Evolutionary conservation across 2,113 vertebrate species (phyloP).

Genomic region (Thymallus thymallus): DNA sequence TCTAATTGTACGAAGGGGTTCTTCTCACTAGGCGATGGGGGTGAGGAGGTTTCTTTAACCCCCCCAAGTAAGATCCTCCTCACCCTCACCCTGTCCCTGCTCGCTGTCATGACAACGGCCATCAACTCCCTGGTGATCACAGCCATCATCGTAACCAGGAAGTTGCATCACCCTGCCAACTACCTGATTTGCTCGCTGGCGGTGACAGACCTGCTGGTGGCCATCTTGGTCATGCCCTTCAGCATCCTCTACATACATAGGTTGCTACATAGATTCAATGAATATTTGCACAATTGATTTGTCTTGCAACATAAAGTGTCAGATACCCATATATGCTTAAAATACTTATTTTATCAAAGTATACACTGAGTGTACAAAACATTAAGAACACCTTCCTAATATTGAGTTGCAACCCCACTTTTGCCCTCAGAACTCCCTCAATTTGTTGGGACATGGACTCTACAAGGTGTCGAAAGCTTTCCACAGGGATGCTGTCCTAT

Average conservation of each 20-base stretch:
- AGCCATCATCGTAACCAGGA: conserved; percentile 92
- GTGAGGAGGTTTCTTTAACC: conserved; percentile 59
- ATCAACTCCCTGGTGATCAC: conserved; percentile 98
- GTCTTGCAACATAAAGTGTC: no score
- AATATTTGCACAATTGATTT: no score
- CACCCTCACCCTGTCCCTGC: conserved; percentile 84
- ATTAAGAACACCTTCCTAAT: no score
- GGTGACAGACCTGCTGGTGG: conserved; percentile 94
- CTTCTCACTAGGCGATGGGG: conserved; percentile 56
- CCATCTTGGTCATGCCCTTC: conserved; percentile 97
- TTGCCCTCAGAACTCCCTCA: no score
- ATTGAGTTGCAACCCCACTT: no score
- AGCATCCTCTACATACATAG: conserved; percentile 85
- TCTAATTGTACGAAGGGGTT: conserved; percentile 83
- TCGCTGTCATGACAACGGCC: conserved; percentile 88
- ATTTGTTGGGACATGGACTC: no score
- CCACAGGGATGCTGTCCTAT: no score
- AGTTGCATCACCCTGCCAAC: conserved; percentile 96
- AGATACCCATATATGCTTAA: no score
- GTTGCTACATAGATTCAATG: no score
- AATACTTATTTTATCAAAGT: no score
- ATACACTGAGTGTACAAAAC: no score
- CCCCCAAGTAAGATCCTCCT: conserved; percentile 85
- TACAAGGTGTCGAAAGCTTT: no score
- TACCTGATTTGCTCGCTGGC: conserved; percentile 97